Conservation (phyloP, 2,113 vertebrate genomes). For the Heptranchias perlo region DNA sequence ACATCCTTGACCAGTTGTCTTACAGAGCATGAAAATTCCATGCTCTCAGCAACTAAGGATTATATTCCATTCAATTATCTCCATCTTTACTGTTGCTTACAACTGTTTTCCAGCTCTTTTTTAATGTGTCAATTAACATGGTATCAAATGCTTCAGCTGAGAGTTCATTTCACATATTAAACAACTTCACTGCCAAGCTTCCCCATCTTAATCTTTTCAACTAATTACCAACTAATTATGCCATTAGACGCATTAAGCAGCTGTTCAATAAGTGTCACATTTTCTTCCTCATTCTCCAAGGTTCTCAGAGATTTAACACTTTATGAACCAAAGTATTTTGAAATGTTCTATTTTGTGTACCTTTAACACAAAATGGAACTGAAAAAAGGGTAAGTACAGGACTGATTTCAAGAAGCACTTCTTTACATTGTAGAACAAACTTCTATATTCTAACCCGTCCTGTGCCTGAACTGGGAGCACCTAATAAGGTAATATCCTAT, state of each 20-base stretch:
- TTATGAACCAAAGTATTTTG: not conserved
- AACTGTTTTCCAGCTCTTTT: not conserved
- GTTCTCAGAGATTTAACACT: not conserved
- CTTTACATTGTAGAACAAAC: not conserved
- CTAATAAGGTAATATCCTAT: not conserved
- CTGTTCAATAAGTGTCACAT: not conserved
- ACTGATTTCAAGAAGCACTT: not conserved
- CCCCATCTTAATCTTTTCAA: not conserved
- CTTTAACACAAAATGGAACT: not conserved
- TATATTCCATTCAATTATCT: not conserved
- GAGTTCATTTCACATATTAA: not conserved
- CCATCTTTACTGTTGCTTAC: not conserved
- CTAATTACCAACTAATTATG: constrained; percentile 2
- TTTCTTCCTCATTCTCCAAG: not conserved
- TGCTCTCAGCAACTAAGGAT: not conserved
- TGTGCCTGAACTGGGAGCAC: not conserved
- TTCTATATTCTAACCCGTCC: not conserved
- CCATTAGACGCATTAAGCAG: not conserved
- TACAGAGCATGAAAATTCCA: not conserved
- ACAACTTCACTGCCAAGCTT: not conserved
- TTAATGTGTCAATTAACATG: not conserved
- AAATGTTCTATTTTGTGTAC: not conserved
- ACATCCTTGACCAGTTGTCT: not conserved
- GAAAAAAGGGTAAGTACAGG: not conserved
- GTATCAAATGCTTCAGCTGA: not conserved